These are phyloP conservation scores for Drosophila putrida DNA, from an alignment of 2,888 invertebrate species.

Conservation along the genomic window DNA sequence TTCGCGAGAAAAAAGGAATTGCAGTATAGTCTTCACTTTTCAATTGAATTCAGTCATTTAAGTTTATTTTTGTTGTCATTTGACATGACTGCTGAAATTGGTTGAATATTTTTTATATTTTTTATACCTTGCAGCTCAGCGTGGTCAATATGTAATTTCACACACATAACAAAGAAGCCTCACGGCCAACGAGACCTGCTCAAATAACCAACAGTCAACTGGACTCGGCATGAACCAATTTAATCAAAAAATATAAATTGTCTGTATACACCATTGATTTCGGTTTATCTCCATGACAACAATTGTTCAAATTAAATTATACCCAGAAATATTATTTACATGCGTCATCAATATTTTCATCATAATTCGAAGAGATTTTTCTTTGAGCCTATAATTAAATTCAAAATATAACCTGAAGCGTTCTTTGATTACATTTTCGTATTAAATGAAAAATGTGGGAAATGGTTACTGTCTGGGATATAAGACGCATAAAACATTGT, in stretches of 20 bases:
- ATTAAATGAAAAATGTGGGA: neutral
- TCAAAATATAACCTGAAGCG: conserved; percentile 1
- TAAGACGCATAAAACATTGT: neutral
- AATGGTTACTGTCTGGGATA: neutral
- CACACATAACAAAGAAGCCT: conserved; percentile 11
- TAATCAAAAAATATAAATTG: conserved; percentile 35
- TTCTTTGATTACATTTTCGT: neutral
- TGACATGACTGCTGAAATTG: conserved; percentile 1
- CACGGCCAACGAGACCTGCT: neutral
- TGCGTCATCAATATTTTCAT: neutral
- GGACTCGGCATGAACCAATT: conserved; percentile 2
- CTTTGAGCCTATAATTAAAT: neutral
- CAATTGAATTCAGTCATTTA: conserved; percentile 22
- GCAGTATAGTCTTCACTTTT: neutral
- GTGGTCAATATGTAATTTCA: conserved; percentile 1
- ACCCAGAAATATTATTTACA: conserved; percentile 15
- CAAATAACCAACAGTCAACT: conserved; percentile 3
- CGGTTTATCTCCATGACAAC: conserved; percentile 15
- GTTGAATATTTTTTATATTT: conserved; percentile 21
- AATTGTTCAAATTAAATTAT: conserved; percentile 19
- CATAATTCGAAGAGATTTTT: neutral
- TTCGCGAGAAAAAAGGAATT: conserved; percentile 27
- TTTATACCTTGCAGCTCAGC: neutral
- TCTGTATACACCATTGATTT: conserved; percentile 7
- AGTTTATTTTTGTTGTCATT: conserved; percentile 38